Percentiles rank a stretch among this genome's conserved stretches.
phyloP scores from a whole-genome alignment of 2,888 invertebrate species.

The Cosmopolites sordidus region DNA sequence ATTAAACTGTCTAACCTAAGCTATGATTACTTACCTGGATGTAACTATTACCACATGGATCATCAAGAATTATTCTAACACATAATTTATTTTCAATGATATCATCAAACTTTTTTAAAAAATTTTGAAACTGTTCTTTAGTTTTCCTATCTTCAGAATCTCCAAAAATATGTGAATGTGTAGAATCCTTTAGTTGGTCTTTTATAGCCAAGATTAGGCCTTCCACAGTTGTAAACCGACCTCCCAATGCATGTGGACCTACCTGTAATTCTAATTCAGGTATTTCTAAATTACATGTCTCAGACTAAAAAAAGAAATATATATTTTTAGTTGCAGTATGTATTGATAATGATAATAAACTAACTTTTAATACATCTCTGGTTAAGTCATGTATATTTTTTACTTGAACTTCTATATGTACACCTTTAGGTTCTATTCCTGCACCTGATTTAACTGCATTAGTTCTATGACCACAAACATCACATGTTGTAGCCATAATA shows the following conservation, averaged over 20 bases:
- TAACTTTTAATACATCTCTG: slow-evolving; percentile 88
- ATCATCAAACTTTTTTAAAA: slow-evolving; percentile 63
- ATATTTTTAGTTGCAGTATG: no score
- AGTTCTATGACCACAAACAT: slow-evolving; percentile 83
- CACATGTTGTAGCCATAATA: slow-evolving; percentile 95
- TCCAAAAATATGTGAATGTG: slow-evolving; percentile 62
- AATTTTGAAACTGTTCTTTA: slow-evolving; percentile 56
- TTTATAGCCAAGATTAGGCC: slow-evolving; percentile 76
- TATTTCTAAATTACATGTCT: slow-evolving; percentile 71
- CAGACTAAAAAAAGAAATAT: slow-evolving; percentile 56
- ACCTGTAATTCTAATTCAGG: slow-evolving; percentile 88
- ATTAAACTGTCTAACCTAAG: neutral
- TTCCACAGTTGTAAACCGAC: slow-evolving; percentile 93
- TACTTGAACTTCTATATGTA: slow-evolving; percentile 71
- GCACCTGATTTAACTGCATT: slow-evolving; percentile 95
- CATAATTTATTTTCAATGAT: slow-evolving; percentile 59
- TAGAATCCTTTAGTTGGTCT: slow-evolving; percentile 62
- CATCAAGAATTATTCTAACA: slow-evolving; percentile 82
- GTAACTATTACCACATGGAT: slow-evolving; percentile 97
- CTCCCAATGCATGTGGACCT: slow-evolving; percentile 80
- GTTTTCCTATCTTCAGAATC: slow-evolving; percentile 63
- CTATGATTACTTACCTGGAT: slow-evolving; percentile 57
- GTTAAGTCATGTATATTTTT: slow-evolving; percentile 71
- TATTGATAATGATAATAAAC: slow-evolving; percentile 5
- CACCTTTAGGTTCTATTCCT: slow-evolving; percentile 80